Base-by-base conservation (phyloP, 1,140 invertebrate genomes). In the Rhagoletis pomonella region DNA sequence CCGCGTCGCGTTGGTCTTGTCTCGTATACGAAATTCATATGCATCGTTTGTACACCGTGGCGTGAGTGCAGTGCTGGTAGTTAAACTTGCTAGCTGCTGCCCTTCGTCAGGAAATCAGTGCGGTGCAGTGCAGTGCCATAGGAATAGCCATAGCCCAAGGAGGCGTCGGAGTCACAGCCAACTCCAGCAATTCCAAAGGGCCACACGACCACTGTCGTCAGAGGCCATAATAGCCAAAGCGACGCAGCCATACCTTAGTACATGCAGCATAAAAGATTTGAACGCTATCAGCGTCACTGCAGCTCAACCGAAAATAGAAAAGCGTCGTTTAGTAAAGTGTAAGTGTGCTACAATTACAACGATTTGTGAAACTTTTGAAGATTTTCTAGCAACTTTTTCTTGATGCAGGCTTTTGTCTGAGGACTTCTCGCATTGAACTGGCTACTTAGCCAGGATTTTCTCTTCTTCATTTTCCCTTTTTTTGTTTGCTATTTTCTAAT, bases 101-200 rank as follows among this genome's bases (percentile, higher is more conserved):
- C 29, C 29, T 29, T 29, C 29, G 73, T 81, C 10, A 42, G 44
- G 5, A 3, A 73, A n/a, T 55, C 73, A 81, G 73, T 19, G 12
- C n/a, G n/a, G 69, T 77, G 42, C 73, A 44, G 67, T 65, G 19
- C 5, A 81, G 44, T 81, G 73, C 73, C 47, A 81, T 81, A 81
- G 42, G n/a, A 47, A 73, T 29, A 81, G 73, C 73, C 73, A 81
- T 81, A 81, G 42, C n/a, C 73, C 47, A 19, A 44, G 44, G 47
- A 81, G n/a, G 10, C 17, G n/a, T 55, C 73, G 73, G 73, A 50
- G 3, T 81, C 47, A 10, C 14, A 55, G 3, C n/a, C 44, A 29
- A 4, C 42, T 47, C 14, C 69, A 81, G 73, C 73, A 81, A 14
- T 1, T 7, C 60, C 44, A 81, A 9, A 55, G 19, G 12, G 47